phyloP scores from a whole-genome alignment of 2,113 vertebrate genomes.

The cat (Felis catus) region F.catus_Fca126_mat1.0 CM031416.1:138705001-138705500 shows the following conservation, averaged over 20 bases:
- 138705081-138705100: fast-evolving
- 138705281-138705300: neutral
- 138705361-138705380: neutral
- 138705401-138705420: neutral
- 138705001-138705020: neutral
- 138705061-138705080: neutral
- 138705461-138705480: neutral
- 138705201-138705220: neutral
- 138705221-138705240: neutral
- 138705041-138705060: slow-evolving; percentile 1
- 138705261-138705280: neutral
- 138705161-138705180: neutral
- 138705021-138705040: neutral
- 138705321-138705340: neutral
- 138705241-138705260: neutral
- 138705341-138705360: neutral
- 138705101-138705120: neutral
- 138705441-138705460: neutral
- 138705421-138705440: neutral
- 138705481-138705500: neutral
- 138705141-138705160: neutral
- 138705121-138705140: neutral
- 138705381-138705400: neutral
- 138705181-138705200: neutral
- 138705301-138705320: neutral